Evolutionary conservation across 2,113 vertebrate genomes (phyloP), one percentile per base, ranked within the genome.

Genomic region (Anhinga rufa): DNA sequence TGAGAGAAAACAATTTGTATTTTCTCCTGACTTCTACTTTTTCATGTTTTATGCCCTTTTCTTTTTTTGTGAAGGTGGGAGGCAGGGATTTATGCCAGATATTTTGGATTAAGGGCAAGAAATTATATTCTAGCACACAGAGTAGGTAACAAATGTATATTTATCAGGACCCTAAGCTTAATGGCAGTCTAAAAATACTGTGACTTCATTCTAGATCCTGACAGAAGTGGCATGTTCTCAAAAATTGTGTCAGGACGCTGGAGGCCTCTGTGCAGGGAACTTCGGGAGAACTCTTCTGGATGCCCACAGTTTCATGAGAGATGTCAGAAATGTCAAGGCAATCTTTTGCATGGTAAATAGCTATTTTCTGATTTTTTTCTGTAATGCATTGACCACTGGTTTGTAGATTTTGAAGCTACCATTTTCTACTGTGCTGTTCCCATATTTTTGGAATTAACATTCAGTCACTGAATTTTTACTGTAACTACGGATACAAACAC

Each of bases 291-390:
- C 97, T 97, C 98, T 11, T 98, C 99, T 11, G 98, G 98, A 97
- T 99, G 99, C 92, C 98, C 98, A 90, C 97, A 98, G 82, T 98
- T 99, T 65, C 98, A 98, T 40, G 96, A 90, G 83, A 98, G 98
- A 97, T 99, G 99, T 95, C 98, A 98, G 85, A 94, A 97, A 85
- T 99, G 99, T 85, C 98, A 99, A 95, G 98, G 98, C 83, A 92
- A 98, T 36, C 90, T 99, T 80, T 95, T 98, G 91, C 98, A 97
- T 71, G 99, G 99, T 99, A 98, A 98, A 75, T 52, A 57, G 29
- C 40, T 51, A 32, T 76, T 95, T 97, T 96, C 29, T 6, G 1
- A 18, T 16, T 9, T 17, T 16, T 75, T 40, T 6, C 46, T 76
- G 22, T 28, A 51, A 62, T 25, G 32, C 4, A 4, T 44, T 57